Conservation (phyloP, 2,888 invertebrate species). For the Torymus texanus region DNA sequence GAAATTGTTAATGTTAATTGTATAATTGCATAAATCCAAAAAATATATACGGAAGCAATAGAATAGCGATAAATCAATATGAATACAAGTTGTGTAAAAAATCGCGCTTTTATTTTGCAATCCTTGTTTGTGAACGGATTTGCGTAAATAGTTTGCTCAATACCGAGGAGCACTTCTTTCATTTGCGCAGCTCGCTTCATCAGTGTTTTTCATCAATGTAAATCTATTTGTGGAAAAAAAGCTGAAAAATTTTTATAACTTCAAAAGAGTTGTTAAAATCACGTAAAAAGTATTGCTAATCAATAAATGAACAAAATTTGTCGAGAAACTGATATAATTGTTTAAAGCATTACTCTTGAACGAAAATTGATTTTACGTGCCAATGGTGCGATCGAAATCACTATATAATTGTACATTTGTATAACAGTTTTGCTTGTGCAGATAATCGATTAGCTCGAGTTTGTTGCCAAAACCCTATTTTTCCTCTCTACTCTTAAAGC, state of each 20-base stretch:
- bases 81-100: constrained; percentile 48
- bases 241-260: constrained; percentile 21
- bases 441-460: constrained; percentile 19
- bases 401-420: neutral
- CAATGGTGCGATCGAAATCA: constrained; percentile 24
- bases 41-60: constrained; percentile 51
- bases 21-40: constrained; percentile 37
- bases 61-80: constrained; percentile 45
- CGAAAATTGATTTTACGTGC: constrained; percentile 12
- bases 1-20: constrained; percentile 44
- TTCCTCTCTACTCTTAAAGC: constrained; percentile 11
- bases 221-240: constrained; percentile 35
- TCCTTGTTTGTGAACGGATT: constrained; percentile 42
- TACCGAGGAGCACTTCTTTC: constrained; percentile 26
- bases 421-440: constrained; percentile 25
- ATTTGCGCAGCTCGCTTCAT: constrained; percentile 38
- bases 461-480: constrained; percentile 17
- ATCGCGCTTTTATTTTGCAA: constrained; percentile 42
- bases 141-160: constrained; percentile 34
- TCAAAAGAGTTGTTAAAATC: neutral
- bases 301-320: constrained; percentile 8
- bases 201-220: constrained; percentile 47
- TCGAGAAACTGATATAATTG: constrained; percentile 23
- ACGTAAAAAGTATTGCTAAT: constrained; percentile 14
- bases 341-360: constrained; percentile 11